Conservation (phyloP, 2,113 vertebrate genomes). For the Amphiprion percula region DNA sequence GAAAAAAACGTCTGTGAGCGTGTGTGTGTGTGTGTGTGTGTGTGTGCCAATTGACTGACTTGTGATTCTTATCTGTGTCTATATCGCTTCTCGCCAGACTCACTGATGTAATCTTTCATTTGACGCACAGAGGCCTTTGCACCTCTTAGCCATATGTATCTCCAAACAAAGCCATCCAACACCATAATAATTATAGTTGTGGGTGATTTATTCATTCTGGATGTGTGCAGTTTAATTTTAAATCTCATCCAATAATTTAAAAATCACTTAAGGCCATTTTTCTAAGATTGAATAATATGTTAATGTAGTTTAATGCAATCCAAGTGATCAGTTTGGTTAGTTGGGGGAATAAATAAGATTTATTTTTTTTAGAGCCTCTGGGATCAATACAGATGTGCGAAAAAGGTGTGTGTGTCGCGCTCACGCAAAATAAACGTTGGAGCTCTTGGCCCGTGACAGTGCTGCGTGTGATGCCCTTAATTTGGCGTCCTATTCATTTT, state of each 20-base stretch:
- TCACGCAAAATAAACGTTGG: constrained; percentile 49
- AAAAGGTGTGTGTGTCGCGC: constrained; percentile 11
- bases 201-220: not conserved
- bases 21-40: too few relatives aligned
- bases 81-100: constrained; percentile 61
- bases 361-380: constrained; percentile 34
- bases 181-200: too few relatives aligned
- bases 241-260: too few relatives aligned
- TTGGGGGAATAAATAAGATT: not conserved
- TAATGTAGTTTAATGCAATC: not conserved
- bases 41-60: constrained; percentile 41
- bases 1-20: not conserved
- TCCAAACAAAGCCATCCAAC: constrained; percentile 7
- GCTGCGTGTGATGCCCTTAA: constrained; percentile 62
- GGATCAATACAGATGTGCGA: constrained; percentile 43
- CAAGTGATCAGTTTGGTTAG: not conserved
- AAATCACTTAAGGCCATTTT: too few relatives aligned
- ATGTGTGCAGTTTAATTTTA: not conserved
- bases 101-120: constrained; percentile 69
- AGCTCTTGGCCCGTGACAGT: constrained; percentile 50
- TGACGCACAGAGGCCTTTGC: constrained; percentile 47
- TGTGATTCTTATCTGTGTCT: constrained; percentile 69
- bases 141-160: constrained; percentile 26
- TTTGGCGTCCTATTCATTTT: constrained; percentile 60
- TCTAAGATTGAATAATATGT: too few relatives aligned